Evolutionary conservation across 2,113 vertebrate genomes (phyloP).

Genomic region (Rhinoderma darwinii): DNA sequence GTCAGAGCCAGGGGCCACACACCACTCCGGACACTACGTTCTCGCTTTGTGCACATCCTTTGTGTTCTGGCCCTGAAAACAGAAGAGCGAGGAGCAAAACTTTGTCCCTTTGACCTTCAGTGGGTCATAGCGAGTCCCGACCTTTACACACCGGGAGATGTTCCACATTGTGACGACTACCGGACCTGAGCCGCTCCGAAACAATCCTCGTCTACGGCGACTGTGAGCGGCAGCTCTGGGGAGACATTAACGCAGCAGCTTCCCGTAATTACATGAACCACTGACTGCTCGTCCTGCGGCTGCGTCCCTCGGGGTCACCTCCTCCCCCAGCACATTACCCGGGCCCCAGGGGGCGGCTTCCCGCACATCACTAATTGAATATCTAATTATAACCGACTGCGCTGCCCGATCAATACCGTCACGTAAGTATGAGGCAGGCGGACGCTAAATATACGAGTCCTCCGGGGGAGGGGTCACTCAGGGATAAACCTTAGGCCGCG

Average conservation of each 20-base stretch:
- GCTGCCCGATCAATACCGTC: neutral
- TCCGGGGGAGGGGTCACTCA: neutral
- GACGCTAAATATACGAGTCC: neutral
- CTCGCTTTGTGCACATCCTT: too few species aligned
- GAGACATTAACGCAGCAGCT: neutral
- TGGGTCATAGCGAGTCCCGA: too few species aligned
- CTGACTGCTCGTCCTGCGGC: neutral
- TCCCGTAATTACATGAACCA: conserved; percentile 28
- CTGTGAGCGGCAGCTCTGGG: conserved; percentile 3
- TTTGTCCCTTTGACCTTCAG: too few species aligned
- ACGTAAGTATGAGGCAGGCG: neutral
- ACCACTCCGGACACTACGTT: too few species aligned
- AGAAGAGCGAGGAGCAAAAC: too few species aligned
- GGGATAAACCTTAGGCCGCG: too few species aligned
- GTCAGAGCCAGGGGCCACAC: too few species aligned
- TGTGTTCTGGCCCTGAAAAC: too few species aligned
- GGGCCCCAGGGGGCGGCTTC: neutral
- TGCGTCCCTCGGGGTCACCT: neutral
- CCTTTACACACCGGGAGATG: too few species aligned
- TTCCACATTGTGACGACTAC: too few species aligned
- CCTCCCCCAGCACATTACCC: neutral
- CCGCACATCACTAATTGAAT: neutral
- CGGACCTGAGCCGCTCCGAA: too few species aligned
- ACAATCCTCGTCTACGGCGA: neutral
- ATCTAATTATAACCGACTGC: neutral